Percentiles rank a stretch among this genome's conserved stretches.
Evolutionary conservation across 2,797 vertebrate genomes (phyloP).

Genomic region (Emys orbicularis): DNA sequence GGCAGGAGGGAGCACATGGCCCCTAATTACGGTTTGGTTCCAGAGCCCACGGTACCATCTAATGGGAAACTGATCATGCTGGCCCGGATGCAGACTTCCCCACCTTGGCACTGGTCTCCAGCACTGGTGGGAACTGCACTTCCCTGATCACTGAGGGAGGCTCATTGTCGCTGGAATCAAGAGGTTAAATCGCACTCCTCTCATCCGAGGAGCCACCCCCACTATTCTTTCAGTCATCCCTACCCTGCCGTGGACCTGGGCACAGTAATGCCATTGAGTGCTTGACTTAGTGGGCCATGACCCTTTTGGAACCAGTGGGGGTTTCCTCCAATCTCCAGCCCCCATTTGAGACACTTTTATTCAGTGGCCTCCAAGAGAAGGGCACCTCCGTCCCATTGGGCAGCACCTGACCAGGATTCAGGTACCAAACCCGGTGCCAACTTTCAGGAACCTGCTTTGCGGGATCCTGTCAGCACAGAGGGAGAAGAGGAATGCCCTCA

Average conservation of each 20-base stretch:
- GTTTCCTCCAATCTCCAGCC: neutral
- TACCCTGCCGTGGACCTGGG: neutral
- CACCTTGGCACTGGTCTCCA: neutral
- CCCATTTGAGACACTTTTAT: neutral
- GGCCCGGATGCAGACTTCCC: too few species aligned
- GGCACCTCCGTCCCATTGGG: neutral
- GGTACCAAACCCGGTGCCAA: neutral
- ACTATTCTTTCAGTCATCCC: neutral
- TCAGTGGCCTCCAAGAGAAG: neutral
- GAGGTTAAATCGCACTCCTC: neutral
- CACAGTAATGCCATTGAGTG: neutral
- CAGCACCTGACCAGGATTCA: neutral
- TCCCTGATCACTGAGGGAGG: neutral
- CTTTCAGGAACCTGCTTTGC: neutral
- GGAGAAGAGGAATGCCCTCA: neutral
- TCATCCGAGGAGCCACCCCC: neutral
- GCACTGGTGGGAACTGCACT: neutral
- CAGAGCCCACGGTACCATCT: too few species aligned
- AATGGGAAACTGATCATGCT: too few species aligned
- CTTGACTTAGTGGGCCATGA: neutral
- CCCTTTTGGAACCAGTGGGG: neutral
- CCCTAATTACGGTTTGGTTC: too few species aligned
- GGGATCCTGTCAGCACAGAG: neutral
- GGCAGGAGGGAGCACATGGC: too few species aligned
- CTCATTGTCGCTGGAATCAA: neutral